These are phyloP conservation scores for Tauraco hartlaubi DNA, from an alignment of 2,797 vertebrate genomes.

Conservation along the genomic window DNA sequence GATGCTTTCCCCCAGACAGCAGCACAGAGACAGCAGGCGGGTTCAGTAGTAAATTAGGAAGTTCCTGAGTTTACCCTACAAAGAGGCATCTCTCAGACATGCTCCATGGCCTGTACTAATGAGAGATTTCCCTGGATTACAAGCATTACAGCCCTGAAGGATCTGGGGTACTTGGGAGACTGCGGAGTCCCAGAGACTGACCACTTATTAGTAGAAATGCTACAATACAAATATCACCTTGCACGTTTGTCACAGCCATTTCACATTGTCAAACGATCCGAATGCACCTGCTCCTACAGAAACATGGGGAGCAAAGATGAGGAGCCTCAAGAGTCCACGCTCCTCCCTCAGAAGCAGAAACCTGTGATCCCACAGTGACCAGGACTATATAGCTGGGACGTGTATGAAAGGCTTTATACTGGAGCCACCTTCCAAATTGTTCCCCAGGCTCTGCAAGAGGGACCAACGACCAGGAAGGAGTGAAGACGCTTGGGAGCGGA, in stretches of 20 bases:
- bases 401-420: not conserved
- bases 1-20: not conserved
- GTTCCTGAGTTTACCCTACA: conserved; percentile 41
- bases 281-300: not conserved
- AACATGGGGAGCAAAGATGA: not conserved
- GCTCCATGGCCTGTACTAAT: not conserved
- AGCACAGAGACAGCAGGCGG: not conserved
- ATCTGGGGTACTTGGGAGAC: not conserved
- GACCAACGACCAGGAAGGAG: not conserved
- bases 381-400: not conserved
- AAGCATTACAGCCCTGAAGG: not conserved
- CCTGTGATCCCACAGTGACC: not conserved
- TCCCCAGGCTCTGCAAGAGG: not conserved
- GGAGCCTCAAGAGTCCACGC: not conserved
- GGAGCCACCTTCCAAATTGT: not conserved
- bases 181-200: not conserved
- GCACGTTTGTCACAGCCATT: not conserved
- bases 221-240: not conserved
- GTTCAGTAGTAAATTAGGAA: not conserved
- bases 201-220: not conserved
- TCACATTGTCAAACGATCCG: not conserved
- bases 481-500: not conserved
- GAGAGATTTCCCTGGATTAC: not conserved
- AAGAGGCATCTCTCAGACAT: not conserved
- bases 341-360: not conserved